Evolutionary conservation across 2,888 invertebrate genomes (phyloP), one percentile per base, ranked within the genome.

Genomic region (Torymus texanus): DNA sequence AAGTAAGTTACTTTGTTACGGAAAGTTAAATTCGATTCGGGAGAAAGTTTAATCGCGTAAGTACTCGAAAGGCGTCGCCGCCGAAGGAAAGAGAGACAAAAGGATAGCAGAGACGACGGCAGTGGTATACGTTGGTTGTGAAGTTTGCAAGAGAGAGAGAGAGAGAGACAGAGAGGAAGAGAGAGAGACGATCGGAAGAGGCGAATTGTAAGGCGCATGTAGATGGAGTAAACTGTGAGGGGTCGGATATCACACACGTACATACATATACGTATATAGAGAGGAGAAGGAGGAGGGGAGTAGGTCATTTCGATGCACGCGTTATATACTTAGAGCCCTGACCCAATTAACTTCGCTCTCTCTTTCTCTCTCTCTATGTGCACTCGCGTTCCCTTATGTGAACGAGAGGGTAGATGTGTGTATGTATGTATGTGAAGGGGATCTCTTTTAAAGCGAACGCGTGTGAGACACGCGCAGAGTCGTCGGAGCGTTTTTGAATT

Each of bases 21-120:
- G 84, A 87, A 88, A 88, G 87, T 88, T 88, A 87, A 88, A 88
- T 88, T 89, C 85, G 87, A 88, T 89, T 86, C 86, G 83, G 83
- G 84, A 83, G 84, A 86, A 88, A 89, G 87, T 88, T 88, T 87
- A 87, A 88, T 88, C 87, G 88, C 83, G 86, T 86, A 85, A 86
- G 87, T 84, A 85, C 77, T 82, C 81, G 82, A 65, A 71, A 72
- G 77, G 77, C 79, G 82, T 18, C 53, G 50, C 24, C 14, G 50
- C 18, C 14, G 29, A 29, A 29, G 29, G 29, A 29, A 29, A 21
- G 71, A 76, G 68, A 76, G 68, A 75, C 82, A 79, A 80, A 82
- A 29, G 83, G 78, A 83, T 81, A 83, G 82, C 82, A 72, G 75
- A 72, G 66, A 70, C 16, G 12, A 58, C 16, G 12, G 10, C 21